Base-by-base conservation (phyloP, 2,797 vertebrate genomes). In the Thaleichthys pacificus region DNA sequence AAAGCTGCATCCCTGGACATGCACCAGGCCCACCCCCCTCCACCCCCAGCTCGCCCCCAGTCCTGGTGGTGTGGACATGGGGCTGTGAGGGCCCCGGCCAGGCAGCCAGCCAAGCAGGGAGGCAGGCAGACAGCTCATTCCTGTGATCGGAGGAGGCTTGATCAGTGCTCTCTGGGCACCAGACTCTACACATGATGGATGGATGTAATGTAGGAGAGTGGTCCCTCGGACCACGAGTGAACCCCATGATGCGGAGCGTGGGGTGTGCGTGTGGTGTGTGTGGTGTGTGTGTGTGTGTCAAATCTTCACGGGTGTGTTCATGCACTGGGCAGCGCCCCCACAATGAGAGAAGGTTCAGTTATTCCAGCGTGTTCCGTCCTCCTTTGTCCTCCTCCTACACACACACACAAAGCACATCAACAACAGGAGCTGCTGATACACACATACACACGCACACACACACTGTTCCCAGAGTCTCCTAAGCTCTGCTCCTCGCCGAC, bases 151-250 rank as follows among this genome's bases (percentile, higher is more conserved):
- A 70, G 69, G 22, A 42, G 42, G 42, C 42, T 42, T 42, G 42
- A 42, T 42, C 42, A 42, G 67, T 32, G 63, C 54, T 14, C 21
- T 54, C 15, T 2, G 22, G 56, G 73, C 42, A 2, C 9, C 42
- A 5, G 58, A n/a, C 58, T 51, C 42, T 26, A 51, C 21, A 49
- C 65, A 22, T 77, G 77, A 80, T 78, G 71, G 69, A 80, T 80
- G 77, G 67, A 72, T 72, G 69, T 26, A 64, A 63, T 71, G 70
- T 71, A 56, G 54, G 68, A 22, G 70, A 77, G 69, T 63, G 51
- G 70, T 68, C 56, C 66, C 47, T 66, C 51, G 19, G 42, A 42
- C 42, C 42, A 42, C 42, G 9, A 42, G 35, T 66, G 64, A 66
- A 12, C 38, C 24, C 38, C 38, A 3, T 1, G 60, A 71, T 60